Base-by-base conservation (phyloP, 1,140 invertebrate genomes). In the Pseudoatta argentina region DNA sequence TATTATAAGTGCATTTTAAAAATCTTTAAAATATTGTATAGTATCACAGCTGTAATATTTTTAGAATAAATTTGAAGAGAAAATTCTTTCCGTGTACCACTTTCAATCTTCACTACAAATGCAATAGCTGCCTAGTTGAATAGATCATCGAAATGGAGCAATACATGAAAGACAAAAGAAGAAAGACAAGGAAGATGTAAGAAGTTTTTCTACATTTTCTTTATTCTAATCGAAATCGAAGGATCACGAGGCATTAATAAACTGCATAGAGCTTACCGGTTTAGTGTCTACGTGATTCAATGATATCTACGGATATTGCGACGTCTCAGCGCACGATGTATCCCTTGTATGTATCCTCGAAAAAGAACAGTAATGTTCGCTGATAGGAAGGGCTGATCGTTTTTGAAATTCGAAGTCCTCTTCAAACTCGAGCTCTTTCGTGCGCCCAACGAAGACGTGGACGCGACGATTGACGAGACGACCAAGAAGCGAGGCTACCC, bases 231-330 rank as follows among this genome's bases (percentile, higher is more conserved):
- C 51, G 8, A 39, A 55, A 71, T 69, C 30, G 34, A 53, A 24
- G 24, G 18, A 18, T 72, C 30, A 51, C 21, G 27, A 30, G 34
- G 6, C 39, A 48, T 61, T 75, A 75, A 75, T 51, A 27, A 83
- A 63, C 18, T 14, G 51, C 34, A 14, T 2, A 8, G 57, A 51
- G 53, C 79, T 83, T 75, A 83, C 79, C 79, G 39, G n/a, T 82
- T 83, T 24, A 34, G n/a, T 48, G 14, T 73, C 7, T 24, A 21
- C 14, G 67, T 30, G 30, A 39, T 82, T 61, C 69, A 67, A 73
- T 34, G 69, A 59, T 34, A 48, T 57, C 79, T n/a, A 16, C 63
- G 66, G 34, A 24, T 30, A 16, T 14, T 67, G 30, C 48, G 24
- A 30, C 16, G 66, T 82, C 39, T 72, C 71, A 57, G 48, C 48